Evolutionary conservation across 2,797 vertebrate species (phyloP), one percentile per base, ranked within the genome.

Genomic region (Microctenopoma steveboyesi): DNA sequence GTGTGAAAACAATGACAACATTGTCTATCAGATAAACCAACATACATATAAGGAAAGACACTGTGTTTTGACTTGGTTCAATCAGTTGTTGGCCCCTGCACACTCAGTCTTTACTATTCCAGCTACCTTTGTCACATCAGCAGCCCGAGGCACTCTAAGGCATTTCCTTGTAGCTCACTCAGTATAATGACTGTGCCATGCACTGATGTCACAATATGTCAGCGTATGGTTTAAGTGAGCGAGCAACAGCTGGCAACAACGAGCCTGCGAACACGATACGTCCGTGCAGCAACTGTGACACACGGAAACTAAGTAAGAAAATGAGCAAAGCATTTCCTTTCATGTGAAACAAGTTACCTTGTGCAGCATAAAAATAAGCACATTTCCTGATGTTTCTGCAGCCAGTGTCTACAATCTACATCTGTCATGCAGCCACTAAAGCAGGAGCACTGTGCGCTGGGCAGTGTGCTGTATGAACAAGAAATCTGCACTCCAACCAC

Each of bases 301-400:
- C 53, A 56, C 78, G 72, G 64, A 76, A 78, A 77, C 45, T 46
- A 78, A 71, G 69, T 51, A 60, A 60, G 61, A 65, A 80, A 79
- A 80, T 48, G 53, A 78, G 66, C 48, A 51, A 81, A 77, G 69
- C 50, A 47, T 22, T 50, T 82, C 46, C 79, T 79, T 76, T 79
- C 74, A 84, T 80, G 76, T 76, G 61, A 65, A 69, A 75, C 49
- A 49, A 83, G 65, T 69, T 74, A 74, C 73, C 50, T 60, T 43
- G 48, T 64, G 43, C 52, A 46, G 61, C 56, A 48, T 43, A 47
- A 69, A 64, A 71, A 78, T 62, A 70, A 77, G 51, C 54, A 65
- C 35, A 35, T 65, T 63, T 55, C 58, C 51, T 64, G 74, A 81
- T 63, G 64, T 83, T 79, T 74, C 60, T 70, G 63, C 64, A 42